Percentiles rank a stretch among this genome's conserved stretches.
These are phyloP conservation scores for Eristalis intricaria DNA, from an alignment of 2,888 invertebrate species.

Conservation along the genomic window DNA sequence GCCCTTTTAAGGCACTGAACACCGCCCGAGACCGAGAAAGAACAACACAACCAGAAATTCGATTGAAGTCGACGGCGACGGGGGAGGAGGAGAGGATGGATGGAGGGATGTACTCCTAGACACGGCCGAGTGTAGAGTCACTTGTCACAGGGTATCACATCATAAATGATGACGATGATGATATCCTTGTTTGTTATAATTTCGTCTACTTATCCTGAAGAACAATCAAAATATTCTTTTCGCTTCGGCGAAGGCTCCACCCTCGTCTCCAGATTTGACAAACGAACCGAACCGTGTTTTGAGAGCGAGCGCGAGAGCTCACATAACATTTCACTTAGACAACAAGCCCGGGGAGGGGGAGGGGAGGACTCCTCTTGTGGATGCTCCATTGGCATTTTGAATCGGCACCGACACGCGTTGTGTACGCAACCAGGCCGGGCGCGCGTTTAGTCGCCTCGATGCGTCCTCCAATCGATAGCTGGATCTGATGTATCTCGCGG, in stretches of 20 bases:
- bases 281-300: background rate
- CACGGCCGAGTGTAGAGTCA: background rate
- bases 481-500: background rate
- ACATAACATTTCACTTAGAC: background rate
- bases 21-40: background rate
- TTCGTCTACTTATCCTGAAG: background rate
- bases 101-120: background rate
- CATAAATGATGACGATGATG: slow-evolving; percentile 20
- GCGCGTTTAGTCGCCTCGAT: background rate
- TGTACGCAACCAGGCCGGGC: background rate
- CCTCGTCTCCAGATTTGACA: background rate
- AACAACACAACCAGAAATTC: background rate
- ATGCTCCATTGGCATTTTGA: background rate
- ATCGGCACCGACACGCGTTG: background rate
- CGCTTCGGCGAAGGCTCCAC: background rate
- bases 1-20: slow-evolving; percentile 1
- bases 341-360: background rate
- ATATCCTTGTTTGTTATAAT: slow-evolving; percentile 38
- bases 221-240: slow-evolving; percentile 1
- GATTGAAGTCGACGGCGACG: background rate
- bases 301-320: background rate
- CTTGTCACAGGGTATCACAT: slow-evolving; percentile 25
- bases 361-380: background rate
- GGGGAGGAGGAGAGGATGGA: background rate
- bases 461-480: background rate